phyloP scores from a whole-genome alignment of 1,140 invertebrate species.

The Schlechtendalia chinensis region DNA sequence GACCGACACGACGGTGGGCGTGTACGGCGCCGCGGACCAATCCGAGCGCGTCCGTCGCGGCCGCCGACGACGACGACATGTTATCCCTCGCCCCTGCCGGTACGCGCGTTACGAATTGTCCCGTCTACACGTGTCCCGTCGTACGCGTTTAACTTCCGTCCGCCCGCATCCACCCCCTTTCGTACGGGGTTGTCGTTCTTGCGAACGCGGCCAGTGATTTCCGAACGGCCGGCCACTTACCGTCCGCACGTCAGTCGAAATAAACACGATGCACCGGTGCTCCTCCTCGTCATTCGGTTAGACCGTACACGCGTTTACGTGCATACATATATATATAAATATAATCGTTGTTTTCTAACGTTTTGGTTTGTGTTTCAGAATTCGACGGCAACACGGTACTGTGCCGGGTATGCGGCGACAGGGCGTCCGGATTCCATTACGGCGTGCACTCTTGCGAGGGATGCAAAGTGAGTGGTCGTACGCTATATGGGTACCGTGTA shows the following conservation, averaged over 20 bases:
- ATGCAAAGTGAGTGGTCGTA: slow-evolving; percentile 83
- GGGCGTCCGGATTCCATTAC: slow-evolving; percentile 98
- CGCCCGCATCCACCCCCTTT: not conserved
- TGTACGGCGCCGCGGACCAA: not conserved
- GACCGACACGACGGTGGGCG: not conserved
- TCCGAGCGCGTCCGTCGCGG: not conserved
- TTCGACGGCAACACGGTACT: slow-evolving; percentile 97
- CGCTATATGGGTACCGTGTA: no score
- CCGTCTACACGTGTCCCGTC: no score
- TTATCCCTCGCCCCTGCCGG: no score
- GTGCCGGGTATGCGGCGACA: slow-evolving; percentile 98
- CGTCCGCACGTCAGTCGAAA: no score
- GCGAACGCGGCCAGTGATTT: not conserved
- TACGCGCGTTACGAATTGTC: no score
- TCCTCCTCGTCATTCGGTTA: no score
- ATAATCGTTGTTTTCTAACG: not conserved
- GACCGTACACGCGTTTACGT: no score
- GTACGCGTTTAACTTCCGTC: no score
- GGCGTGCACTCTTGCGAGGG: slow-evolving; percentile 99
- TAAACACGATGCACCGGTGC: not conserved
- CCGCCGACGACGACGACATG: not conserved
- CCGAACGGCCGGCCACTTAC: no score
- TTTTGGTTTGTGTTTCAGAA: slow-evolving; percentile 70
- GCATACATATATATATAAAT: no score
- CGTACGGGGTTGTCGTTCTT: no score